Evolutionary conservation across 1,140 invertebrate species (phyloP).

Genomic region (Drosophila virilis): DNA sequence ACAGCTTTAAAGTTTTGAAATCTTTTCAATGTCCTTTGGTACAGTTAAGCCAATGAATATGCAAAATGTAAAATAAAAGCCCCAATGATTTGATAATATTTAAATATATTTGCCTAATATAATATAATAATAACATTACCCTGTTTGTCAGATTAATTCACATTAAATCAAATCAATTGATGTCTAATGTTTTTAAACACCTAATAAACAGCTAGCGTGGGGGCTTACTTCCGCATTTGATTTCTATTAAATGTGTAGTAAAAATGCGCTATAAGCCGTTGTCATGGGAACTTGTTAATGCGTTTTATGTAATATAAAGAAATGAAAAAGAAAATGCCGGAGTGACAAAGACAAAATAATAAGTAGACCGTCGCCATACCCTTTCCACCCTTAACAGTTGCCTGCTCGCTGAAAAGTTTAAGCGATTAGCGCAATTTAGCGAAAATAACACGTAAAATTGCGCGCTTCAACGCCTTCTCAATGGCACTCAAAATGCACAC

Average conservation of each 20-base stretch:
- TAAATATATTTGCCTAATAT: too few relatives aligned
- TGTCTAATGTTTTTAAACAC: not conserved
- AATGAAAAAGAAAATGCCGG: slow-evolving; percentile 35
- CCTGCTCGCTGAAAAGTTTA: slow-evolving; percentile 64
- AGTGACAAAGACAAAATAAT: slow-evolving; percentile 36
- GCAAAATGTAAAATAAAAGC: too few relatives aligned
- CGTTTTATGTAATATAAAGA: slow-evolving; percentile 35
- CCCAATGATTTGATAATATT: too few relatives aligned
- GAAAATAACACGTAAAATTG: slow-evolving; percentile 80
- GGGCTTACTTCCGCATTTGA: slow-evolving; percentile 5
- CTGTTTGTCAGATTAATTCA: not conserved
- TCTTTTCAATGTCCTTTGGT: too few relatives aligned
- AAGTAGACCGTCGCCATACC: slow-evolving; percentile 1
- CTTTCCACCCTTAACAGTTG: not conserved
- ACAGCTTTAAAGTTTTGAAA: too few relatives aligned
- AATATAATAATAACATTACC: too few relatives aligned
- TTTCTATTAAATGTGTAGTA: slow-evolving; percentile 15
- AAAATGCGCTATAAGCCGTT: slow-evolving; percentile 49
- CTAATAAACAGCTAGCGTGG: not conserved
- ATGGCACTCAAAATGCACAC: slow-evolving; percentile 56
- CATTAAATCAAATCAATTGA: not conserved
- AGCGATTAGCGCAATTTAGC: slow-evolving; percentile 81
- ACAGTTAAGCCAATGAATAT: too few relatives aligned
- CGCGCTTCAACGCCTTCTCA: slow-evolving; percentile 71
- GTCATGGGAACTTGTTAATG: slow-evolving; percentile 65